These are phyloP conservation scores for Champsocephalus esox DNA, from an alignment of 2,797 vertebrate genomes.

Conservation along the genomic window DNA sequence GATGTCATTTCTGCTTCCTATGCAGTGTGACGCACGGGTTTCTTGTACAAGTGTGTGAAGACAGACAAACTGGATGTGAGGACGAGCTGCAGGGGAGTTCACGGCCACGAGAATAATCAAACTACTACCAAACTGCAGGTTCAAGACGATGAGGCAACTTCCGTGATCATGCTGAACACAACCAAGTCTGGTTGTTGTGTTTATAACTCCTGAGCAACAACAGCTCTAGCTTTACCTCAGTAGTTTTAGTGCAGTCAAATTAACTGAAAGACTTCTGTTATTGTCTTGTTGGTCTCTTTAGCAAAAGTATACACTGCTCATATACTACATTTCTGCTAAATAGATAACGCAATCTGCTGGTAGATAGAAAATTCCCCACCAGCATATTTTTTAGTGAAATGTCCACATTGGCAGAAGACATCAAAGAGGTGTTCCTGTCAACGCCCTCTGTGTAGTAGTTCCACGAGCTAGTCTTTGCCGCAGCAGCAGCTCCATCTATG, in stretches of 20 bases:
- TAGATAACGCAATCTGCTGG: conserved; percentile 7
- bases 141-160: not conserved
- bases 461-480: conserved; percentile 14
- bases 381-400: conserved; percentile 20
- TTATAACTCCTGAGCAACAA: too few species aligned
- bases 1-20: conserved; percentile 51
- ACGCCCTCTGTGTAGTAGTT: conserved; percentile 37
- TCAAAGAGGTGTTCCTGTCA: conserved; percentile 59
- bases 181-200: not conserved
- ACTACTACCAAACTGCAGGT: conserved; percentile 4
- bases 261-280: not conserved
- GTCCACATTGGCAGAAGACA: conserved; percentile 29
- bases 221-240: not conserved
- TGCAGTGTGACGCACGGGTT: not conserved
- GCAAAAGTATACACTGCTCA: not conserved
- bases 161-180: not conserved
- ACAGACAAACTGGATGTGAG: conserved; percentile 54
- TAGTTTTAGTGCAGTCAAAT: not conserved
- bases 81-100: conserved; percentile 35
- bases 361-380: conserved; percentile 26
- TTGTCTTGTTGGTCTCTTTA: not conserved
- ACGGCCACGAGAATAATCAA: not conserved
- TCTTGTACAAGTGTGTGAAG: not conserved
- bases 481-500: conserved; percentile 7
- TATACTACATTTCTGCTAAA: not conserved